A percentile compares a stretch with the other conserved stretches of the same genome.
Evolutionary conservation across 92 coral and sea anemone species (phyloP).

Genomic region (Zoanthus sansibaricus): DNA sequence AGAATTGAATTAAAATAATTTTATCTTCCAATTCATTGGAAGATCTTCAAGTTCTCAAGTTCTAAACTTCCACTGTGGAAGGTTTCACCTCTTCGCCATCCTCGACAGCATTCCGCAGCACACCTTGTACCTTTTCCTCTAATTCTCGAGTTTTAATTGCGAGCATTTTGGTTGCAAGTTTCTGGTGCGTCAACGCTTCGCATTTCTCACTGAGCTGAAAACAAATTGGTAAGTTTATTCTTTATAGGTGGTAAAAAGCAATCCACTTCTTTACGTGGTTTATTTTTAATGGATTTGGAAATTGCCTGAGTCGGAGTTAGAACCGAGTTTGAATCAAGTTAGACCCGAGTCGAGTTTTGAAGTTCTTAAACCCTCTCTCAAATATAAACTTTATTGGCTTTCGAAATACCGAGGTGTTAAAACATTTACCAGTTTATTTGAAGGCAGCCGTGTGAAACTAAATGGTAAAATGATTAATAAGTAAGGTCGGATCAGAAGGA

Average conservation of each 20-base stretch:
- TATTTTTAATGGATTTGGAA: neutral
- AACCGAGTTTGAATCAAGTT: too few relatives aligned
- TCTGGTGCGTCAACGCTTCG: constrained; percentile 89
- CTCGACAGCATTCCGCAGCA: constrained; percentile 4
- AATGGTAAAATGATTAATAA: too few relatives aligned
- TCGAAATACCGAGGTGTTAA: too few relatives aligned
- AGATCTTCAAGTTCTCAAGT: neutral
- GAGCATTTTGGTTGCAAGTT: constrained; percentile 83
- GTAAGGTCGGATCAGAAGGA: too few relatives aligned
- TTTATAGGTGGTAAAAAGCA: neutral
- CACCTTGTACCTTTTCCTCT: constrained; percentile 54
- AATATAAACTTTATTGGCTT: too few relatives aligned
- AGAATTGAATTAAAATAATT: neutral
- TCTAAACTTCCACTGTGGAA: constrained; percentile 40
- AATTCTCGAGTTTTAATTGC: constrained; percentile 82
- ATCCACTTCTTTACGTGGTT: neutral
- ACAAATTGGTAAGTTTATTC: neutral
- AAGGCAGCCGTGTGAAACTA: too few relatives aligned
- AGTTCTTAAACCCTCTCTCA: too few relatives aligned
- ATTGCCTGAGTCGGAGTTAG: too few relatives aligned
- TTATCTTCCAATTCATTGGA: neutral
- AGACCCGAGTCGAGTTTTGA: too few relatives aligned
- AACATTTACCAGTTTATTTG: too few relatives aligned
- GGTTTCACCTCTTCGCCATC: constrained; percentile 15
- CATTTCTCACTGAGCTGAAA: constrained; percentile 85